Percentiles rank a stretch among this genome's conserved stretches.
Evolutionary conservation across 2,888 invertebrate genomes (phyloP).

Genomic region (Trissoscelio sp.): DNA sequence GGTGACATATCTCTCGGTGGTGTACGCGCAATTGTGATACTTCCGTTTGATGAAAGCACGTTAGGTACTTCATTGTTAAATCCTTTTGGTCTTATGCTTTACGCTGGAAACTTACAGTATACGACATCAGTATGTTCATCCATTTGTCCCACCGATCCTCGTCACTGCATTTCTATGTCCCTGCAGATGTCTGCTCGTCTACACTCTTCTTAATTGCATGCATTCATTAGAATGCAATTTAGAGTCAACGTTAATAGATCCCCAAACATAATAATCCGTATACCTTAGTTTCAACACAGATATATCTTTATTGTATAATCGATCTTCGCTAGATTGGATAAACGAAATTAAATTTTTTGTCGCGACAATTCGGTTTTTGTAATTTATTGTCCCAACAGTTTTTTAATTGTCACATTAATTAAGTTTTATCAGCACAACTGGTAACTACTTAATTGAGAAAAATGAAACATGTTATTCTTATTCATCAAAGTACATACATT

Average conservation of each 20-base stretch:
- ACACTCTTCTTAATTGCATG: slow-evolving; percentile 43
- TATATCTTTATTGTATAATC: too few relatives aligned
- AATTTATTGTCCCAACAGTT: too few relatives aligned
- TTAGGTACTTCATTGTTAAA: slow-evolving; percentile 41
- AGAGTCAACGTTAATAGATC: slow-evolving; percentile 11
- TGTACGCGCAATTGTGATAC: slow-evolving; percentile 21
- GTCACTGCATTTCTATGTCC: background rate
- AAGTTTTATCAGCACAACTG: background rate
- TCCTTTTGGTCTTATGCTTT: slow-evolving; percentile 32
- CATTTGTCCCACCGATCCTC: slow-evolving; percentile 29
- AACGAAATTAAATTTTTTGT: too few relatives aligned
- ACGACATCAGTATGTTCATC: slow-evolving; percentile 28
- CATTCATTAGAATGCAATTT: slow-evolving; percentile 23
- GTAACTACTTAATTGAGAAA: background rate
- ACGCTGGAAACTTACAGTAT: slow-evolving; percentile 26
- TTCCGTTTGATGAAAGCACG: slow-evolving; percentile 3
- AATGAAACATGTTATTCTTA: slow-evolving; percentile 27
- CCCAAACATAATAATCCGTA: too few relatives aligned
- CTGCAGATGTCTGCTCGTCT: slow-evolving; percentile 32
- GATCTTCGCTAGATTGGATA: too few relatives aligned
- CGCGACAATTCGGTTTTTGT: too few relatives aligned
- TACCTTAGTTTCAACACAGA: too few relatives aligned
- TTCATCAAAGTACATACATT: slow-evolving; percentile 16
- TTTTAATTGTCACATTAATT: background rate
- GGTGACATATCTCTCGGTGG: slow-evolving; percentile 1